These are phyloP conservation scores for Leptopilina myrica DNA, from an alignment of 2,888 invertebrate species.

Conservation along the genomic window DNA sequence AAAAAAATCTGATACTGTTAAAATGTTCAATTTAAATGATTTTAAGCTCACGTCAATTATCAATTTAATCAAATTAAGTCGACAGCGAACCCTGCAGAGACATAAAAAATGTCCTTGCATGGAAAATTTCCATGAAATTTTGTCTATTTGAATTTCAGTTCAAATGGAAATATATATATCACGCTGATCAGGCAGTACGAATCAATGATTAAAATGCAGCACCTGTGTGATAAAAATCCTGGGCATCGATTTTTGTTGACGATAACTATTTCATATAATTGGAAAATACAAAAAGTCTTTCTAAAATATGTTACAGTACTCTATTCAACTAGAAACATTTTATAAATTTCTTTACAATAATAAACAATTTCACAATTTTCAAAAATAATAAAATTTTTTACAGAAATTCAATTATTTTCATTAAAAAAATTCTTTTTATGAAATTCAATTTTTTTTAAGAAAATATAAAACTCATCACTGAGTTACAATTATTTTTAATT, in stretches of 20 bases:
- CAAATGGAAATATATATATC: constrained; percentile 21
- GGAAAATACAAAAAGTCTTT: constrained; percentile 22
- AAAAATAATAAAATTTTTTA: no score
- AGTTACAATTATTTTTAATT: no score
- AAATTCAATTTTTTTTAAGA: no score
- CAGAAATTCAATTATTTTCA: no score
- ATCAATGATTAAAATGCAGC: constrained; percentile 32
- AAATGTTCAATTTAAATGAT: constrained; percentile 24
- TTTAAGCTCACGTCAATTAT: background rate
- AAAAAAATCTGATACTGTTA: background rate
- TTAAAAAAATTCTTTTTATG: no score
- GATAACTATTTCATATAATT: constrained; percentile 34
- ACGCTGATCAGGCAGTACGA: constrained; percentile 27
- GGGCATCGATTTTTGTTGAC: constrained; percentile 21
- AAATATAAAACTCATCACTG: no score
- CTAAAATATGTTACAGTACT: no score
- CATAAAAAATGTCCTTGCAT: constrained; percentile 8
- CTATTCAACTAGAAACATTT: no score
- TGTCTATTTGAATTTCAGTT: constrained; percentile 15
- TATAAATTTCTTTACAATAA: no score
- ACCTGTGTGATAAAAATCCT: constrained; percentile 24
- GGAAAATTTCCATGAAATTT: constrained; percentile 33
- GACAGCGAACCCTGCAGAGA: background rate
- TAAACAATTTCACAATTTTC: no score
- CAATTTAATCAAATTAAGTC: constrained; percentile 25